Percentiles rank a stretch among this genome's conserved stretches.
These are phyloP conservation scores for Sturnira hondurensis DNA, from an alignment of 2,113 vertebrate species.

Conservation along the genomic window DNA sequence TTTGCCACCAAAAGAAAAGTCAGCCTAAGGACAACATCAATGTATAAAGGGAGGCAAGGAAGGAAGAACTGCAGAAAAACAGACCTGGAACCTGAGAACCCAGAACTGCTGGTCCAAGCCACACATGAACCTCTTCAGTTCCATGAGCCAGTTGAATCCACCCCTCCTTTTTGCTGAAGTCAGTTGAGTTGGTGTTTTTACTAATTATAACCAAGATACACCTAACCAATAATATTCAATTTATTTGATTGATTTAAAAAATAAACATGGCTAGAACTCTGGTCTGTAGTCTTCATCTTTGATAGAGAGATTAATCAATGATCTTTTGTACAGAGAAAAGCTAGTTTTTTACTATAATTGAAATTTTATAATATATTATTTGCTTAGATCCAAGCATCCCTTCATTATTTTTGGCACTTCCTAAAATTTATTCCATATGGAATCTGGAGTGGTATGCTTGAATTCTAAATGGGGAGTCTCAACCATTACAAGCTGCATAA, in stretches of 20 bases:
- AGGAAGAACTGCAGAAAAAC: background rate
- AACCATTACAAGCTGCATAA: constrained; percentile 70
- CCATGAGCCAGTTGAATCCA: background rate
- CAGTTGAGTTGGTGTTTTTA: background rate
- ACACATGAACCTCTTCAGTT: background rate
- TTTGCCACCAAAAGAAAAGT: background rate
- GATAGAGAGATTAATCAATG: constrained; percentile 31
- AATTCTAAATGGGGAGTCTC: constrained; percentile 71
- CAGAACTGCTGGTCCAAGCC: background rate
- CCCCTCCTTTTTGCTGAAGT: background rate
- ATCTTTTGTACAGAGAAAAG: constrained; percentile 46
- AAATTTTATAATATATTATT: constrained; percentile 62
- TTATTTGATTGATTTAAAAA: constrained; percentile 35
- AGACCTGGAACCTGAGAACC: background rate
- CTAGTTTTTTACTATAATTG: constrained; percentile 47
- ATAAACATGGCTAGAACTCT: background rate
- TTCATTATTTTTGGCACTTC: constrained; percentile 70
- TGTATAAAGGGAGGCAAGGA: background rate
- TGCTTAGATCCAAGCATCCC: constrained; percentile 54
- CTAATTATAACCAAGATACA: background rate
- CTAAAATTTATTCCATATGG: constrained; percentile 70
- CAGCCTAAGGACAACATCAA: background rate
- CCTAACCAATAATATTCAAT: background rate
- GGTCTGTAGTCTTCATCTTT: constrained; percentile 1
- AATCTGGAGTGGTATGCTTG: constrained; percentile 54